Percentiles rank a stretch among this genome's conserved stretches.
These are phyloP conservation scores for Tenebrio molitor DNA, from an alignment of 1,140 invertebrate species.

Conservation along the genomic window DNA sequence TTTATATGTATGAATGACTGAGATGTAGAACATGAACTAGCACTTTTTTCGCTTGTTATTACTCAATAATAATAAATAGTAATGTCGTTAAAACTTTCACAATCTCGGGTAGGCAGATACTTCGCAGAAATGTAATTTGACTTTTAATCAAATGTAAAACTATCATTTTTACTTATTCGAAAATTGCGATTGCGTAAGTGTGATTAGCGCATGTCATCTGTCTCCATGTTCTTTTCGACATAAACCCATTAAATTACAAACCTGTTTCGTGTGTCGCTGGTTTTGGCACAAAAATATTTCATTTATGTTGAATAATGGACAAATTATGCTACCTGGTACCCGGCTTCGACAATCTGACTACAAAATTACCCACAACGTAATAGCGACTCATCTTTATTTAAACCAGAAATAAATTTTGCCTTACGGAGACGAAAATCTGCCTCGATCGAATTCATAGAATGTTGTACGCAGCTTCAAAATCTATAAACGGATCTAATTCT, in stretches of 20 bases:
- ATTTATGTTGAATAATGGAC: slow-evolving; percentile 29
- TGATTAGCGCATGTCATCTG: slow-evolving; percentile 9
- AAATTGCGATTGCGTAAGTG: slow-evolving; percentile 9
- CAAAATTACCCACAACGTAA: slow-evolving; percentile 1
- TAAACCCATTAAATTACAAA: slow-evolving; percentile 28
- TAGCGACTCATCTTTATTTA: slow-evolving; percentile 3
- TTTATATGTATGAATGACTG: slow-evolving; percentile 35
- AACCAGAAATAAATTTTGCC: background rate
- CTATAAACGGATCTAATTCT: too few species aligned
- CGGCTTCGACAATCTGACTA: slow-evolving; percentile 1
- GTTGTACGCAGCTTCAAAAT: too few species aligned
- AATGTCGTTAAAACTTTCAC: slow-evolving; percentile 33
- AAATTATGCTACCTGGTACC: slow-evolving; percentile 28
- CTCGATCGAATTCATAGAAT: too few species aligned
- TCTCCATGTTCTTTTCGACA: background rate
- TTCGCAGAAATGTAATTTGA: slow-evolving; percentile 14
- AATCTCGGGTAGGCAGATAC: slow-evolving; percentile 14
- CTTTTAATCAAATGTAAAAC: slow-evolving; percentile 3
- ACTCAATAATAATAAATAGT: slow-evolving; percentile 39
- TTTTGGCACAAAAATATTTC: slow-evolving; percentile 21
- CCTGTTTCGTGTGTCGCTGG: slow-evolving; percentile 2
- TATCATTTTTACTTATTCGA: background rate
- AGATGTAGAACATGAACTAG: slow-evolving; percentile 29
- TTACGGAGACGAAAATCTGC: background rate
- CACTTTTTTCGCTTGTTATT: slow-evolving; percentile 13